A percentile compares a stretch with the other conserved stretches of the same genome.
phyloP scores from a whole-genome alignment of 2,888 invertebrate species.

The Andrena camellia region DNA sequence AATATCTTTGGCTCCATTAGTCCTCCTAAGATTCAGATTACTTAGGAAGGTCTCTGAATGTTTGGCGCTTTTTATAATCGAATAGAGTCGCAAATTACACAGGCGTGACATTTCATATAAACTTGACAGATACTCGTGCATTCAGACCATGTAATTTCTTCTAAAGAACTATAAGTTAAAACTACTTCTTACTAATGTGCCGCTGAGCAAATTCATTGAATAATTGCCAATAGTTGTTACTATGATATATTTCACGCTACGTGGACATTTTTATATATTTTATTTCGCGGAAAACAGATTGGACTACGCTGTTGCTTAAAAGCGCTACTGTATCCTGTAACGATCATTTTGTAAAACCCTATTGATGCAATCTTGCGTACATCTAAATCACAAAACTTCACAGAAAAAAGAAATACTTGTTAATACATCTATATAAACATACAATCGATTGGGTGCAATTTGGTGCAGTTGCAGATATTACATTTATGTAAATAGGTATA shows the following conservation, averaged over 20 bases:
- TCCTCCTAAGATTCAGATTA: constrained; percentile 37
- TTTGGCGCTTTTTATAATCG: constrained; percentile 42
- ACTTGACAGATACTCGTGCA: constrained; percentile 1
- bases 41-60: constrained; percentile 47
- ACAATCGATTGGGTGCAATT: too few species aligned
- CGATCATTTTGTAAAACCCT: too few species aligned
- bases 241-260: constrained; percentile 14
- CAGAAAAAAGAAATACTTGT: not conserved
- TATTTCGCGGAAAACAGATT: not conserved
- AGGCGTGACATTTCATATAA: constrained; percentile 73
- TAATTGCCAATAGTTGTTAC: constrained; percentile 13
- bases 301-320: not conserved
- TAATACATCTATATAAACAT: not conserved
- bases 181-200: constrained; percentile 10
- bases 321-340: not conserved
- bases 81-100: constrained; percentile 59
- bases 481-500: not conserved
- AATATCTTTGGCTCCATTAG: constrained; percentile 31
- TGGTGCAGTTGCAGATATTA: not conserved
- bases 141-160: constrained; percentile 33
- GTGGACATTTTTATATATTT: constrained; percentile 9
- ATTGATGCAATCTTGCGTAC: too few species aligned
- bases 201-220: constrained; percentile 25
- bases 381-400: not conserved
- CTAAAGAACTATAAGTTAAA: constrained; percentile 4